Percentiles rank a stretch among this genome's conserved stretches.
Evolutionary conservation across 2,888 invertebrate genomes (phyloP).

Genomic region (Synergus umbraculus): DNA sequence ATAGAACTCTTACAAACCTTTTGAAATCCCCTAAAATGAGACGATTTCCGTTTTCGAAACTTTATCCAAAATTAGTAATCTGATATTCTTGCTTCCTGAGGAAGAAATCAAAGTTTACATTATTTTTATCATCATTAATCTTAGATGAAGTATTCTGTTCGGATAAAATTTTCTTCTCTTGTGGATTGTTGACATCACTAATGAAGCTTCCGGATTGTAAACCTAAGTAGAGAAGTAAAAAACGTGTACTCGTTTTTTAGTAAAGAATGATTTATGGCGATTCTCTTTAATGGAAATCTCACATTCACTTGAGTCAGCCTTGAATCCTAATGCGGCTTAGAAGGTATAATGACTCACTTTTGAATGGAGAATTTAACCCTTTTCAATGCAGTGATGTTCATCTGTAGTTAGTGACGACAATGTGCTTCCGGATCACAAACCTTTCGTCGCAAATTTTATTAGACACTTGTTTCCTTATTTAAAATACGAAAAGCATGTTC

Average conservation of each 20-base stretch:
- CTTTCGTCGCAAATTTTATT: background rate
- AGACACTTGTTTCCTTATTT: background rate
- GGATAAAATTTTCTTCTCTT: background rate
- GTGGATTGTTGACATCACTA: background rate
- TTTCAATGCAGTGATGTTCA: background rate
- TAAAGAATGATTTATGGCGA: constrained; percentile 14
- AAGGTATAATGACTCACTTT: background rate
- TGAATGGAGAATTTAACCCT: background rate
- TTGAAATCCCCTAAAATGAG: no score
- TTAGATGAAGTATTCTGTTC: background rate
- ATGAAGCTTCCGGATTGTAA: background rate
- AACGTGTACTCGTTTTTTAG: background rate
- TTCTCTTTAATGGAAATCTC: constrained; percentile 18
- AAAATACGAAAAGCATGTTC: background rate
- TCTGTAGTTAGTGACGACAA: background rate
- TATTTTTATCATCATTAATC: constrained; percentile 1
- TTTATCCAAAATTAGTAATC: background rate
- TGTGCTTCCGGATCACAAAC: background rate
- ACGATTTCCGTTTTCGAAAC: background rate
- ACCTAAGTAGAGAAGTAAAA: background rate
- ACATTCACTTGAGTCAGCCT: background rate
- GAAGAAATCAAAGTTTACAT: background rate
- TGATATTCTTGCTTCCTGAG: background rate
- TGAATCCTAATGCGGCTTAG: constrained; percentile 8
- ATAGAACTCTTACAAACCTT: no score